These are phyloP conservation scores for Rhinoraja longicauda DNA, from an alignment of 2,797 vertebrate species.

Conservation along the genomic window DNA sequence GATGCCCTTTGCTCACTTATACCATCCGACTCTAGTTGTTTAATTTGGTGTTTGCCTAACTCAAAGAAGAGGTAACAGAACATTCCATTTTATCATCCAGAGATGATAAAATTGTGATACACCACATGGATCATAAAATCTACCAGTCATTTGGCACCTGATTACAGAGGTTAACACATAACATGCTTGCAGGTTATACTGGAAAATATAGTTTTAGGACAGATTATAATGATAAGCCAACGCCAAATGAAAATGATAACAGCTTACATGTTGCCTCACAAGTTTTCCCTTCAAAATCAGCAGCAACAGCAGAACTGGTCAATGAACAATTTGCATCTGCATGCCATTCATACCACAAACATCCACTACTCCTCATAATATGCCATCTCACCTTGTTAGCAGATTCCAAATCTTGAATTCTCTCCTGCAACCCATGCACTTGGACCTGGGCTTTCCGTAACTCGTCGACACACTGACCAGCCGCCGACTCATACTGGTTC, in stretches of 20 bases:
- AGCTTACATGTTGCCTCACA: neutral
- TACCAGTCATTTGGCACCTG: neutral
- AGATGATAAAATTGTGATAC: neutral
- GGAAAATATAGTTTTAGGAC: neutral
- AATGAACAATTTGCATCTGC: neutral
- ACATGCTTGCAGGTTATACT: neutral
- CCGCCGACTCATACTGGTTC: slow-evolving; percentile 52
- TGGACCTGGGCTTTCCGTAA: slow-evolving; percentile 63
- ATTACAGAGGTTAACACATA: neutral
- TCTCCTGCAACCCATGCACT: slow-evolving; percentile 61
- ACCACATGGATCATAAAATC: neutral
- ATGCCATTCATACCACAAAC: neutral
- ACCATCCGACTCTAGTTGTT: neutral
- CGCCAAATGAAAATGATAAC: neutral
- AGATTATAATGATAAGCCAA: neutral
- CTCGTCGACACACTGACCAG: slow-evolving; percentile 53
- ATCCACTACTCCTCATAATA: neutral
- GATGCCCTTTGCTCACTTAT: neutral
- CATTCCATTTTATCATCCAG: neutral
- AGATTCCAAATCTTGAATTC: slow-evolving; percentile 66
- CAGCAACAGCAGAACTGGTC: neutral
- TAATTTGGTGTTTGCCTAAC: neutral
- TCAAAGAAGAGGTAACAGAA: neutral
- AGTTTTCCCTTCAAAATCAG: neutral
- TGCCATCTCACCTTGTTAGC: slow-evolving; percentile 69